Evolutionary conservation across 2,113 vertebrate species (phyloP), one percentile per base, ranked within the genome.

Genomic region (Uria lomvia): DNA sequence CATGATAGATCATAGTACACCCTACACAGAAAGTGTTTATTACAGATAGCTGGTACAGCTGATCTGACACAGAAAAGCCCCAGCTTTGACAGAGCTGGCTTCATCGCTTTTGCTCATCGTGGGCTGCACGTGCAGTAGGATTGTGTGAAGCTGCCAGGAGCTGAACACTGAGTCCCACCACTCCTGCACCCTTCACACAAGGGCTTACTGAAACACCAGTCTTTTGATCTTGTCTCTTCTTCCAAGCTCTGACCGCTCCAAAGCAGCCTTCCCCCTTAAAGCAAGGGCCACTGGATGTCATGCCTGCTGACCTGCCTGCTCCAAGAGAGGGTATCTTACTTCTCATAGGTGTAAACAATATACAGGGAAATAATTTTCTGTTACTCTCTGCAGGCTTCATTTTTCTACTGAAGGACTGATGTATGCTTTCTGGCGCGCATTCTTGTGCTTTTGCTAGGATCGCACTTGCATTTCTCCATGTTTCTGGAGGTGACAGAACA

Each of bases 231-330:
- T 65, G 19, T 60, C 18, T 49, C 18, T 67, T 23, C 22, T 77
- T 60, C 47, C 15, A 24, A 24, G 18, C 42, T 63, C 27, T 78
- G 32, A 18, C 49, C 0, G 3, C 14, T 74, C 49, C 27, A 70
- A 34, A 89, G 60, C 50, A 52, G 38, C 27, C 59, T 67, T 59
- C 9, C 15, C 8, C 4, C 15, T 50, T 62, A 59, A 82, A 71
- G 26, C 38, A 71, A 49, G 20, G 19, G 21, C 23, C 23, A 2
- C 20, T 34, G 30, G 26, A 2, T 34, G 21, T 27, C 0, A 1
- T 50, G 34, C 8, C 34, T 56, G 29, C 76, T 93, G 56, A 42
- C 56, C 19, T 59, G 15, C 32, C 52, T 65, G 36, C 30, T 82
- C 52, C 43, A 14, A 12, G 62, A 65, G 13, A 63, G 20, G 4